A percentile compares a stretch with the other conserved stretches of the same genome.
Evolutionary conservation across 2,888 invertebrate species (phyloP).

Genomic region (Parthenolecanium corni): DNA sequence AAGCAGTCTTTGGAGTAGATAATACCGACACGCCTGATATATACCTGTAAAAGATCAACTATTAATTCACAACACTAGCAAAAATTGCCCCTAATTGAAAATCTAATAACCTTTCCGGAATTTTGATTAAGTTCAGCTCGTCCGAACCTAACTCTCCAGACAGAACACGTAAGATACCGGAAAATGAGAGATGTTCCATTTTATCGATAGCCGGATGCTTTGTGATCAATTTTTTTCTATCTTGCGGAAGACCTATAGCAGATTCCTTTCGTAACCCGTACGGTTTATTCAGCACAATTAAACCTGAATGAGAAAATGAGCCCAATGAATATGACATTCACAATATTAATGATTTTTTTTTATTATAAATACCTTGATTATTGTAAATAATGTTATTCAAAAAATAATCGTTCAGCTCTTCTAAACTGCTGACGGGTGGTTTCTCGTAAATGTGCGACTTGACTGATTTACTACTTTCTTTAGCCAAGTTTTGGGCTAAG

Average conservation of each 20-base stretch:
- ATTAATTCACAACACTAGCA: neutral
- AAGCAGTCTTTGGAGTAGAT: neutral
- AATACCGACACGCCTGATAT: constrained; percentile 13
- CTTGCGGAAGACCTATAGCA: no score
- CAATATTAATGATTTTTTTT: neutral
- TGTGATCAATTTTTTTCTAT: neutral
- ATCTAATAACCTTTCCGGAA: constrained; percentile 13
- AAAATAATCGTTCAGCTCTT: neutral
- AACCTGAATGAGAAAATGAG: neutral
- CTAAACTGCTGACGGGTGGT: neutral
- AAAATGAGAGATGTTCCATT: neutral
- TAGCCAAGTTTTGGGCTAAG: neutral
- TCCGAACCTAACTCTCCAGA: neutral
- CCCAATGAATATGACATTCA: neutral
- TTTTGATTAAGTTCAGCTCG: neutral
- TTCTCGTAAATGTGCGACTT: neutral
- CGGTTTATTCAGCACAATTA: constrained; percentile 13
- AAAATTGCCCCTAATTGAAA: neutral
- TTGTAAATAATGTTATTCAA: neutral
- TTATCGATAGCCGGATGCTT: neutral
- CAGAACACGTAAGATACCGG: neutral
- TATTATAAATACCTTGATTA: neutral
- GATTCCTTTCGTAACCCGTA: constrained; percentile 6
- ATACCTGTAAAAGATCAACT: constrained; percentile 3
- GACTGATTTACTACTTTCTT: neutral